Conservation (phyloP, 2,113 vertebrate genomes). For the Chiloscyllium plagiosum region DNA sequence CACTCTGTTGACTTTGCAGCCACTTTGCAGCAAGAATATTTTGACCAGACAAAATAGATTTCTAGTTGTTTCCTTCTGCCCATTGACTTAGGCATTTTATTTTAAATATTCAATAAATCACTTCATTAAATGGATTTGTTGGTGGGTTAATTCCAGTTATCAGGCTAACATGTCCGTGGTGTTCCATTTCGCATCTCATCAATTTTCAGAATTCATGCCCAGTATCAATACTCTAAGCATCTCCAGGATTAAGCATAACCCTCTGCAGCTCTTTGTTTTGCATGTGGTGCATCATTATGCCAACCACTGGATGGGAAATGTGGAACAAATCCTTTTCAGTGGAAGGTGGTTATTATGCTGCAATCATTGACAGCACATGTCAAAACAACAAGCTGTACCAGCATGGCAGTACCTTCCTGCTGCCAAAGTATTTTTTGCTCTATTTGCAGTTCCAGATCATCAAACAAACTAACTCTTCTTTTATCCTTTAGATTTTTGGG, state of each 20-base stretch:
- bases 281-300: background rate
- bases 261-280: background rate
- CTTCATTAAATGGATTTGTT: background rate
- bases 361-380: background rate
- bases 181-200: background rate
- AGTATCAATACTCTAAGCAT: background rate
- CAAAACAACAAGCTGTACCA: constrained; percentile 10
- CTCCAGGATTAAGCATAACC: background rate
- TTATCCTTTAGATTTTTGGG: background rate
- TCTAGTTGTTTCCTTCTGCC: background rate
- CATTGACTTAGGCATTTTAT: background rate
- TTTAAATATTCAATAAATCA: background rate
- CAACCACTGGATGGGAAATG: background rate
- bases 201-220: background rate
- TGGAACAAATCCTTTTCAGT: constrained; percentile 1
- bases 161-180: background rate
- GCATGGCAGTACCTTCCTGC: background rate
- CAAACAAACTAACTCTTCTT: background rate
- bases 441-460: background rate
- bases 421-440: background rate
- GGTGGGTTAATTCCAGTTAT: background rate
- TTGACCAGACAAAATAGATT: background rate
- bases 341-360: constrained; percentile 4
- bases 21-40: background rate
- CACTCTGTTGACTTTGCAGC: background rate